Evolutionary conservation across 2,888 invertebrate genomes (phyloP).

Genomic region (Trachelus stipa): DNA sequence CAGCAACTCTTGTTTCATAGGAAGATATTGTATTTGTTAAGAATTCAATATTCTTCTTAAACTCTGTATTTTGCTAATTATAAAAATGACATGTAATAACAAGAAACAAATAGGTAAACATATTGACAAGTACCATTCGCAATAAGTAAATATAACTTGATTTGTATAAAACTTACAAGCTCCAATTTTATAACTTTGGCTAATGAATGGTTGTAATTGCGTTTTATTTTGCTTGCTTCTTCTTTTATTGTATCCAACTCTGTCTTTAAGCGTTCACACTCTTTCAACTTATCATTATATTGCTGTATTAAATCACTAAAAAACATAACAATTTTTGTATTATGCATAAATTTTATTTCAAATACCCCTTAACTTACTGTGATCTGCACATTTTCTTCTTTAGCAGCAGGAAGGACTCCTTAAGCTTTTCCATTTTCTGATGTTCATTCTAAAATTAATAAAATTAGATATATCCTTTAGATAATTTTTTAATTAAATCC

Average conservation of each 20-base stretch:
- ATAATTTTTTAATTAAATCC: no score
- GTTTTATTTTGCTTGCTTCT: constrained; percentile 33
- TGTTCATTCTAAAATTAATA: constrained; percentile 35
- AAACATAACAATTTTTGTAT: constrained; percentile 4
- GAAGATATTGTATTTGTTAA: constrained; percentile 28
- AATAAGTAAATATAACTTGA: background rate
- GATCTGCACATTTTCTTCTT: constrained; percentile 49
- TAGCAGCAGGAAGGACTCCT: constrained; percentile 41
- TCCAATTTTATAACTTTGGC: constrained; percentile 44
- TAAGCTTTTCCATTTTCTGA: constrained; percentile 34
- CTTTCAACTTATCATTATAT: constrained; percentile 49
- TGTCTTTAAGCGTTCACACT: constrained; percentile 43
- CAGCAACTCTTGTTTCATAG: constrained; percentile 37
- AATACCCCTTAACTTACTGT: constrained; percentile 50
- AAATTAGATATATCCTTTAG: no score
- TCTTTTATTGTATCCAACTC: constrained; percentile 35
- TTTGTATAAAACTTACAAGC: constrained; percentile 36
- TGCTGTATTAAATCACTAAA: constrained; percentile 49
- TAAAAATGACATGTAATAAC: background rate
- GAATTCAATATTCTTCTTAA: constrained; percentile 30
- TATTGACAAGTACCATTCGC: background rate
- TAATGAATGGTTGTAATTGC: constrained; percentile 34
- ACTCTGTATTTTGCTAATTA: constrained; percentile 38
- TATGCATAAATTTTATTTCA: constrained; percentile 1
- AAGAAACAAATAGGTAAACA: background rate